A percentile compares a stretch with the other conserved stretches of the same genome.
Evolutionary conservation across 2,888 invertebrate species (phyloP).

Genomic region (Sminthurides aquaticus): DNA sequence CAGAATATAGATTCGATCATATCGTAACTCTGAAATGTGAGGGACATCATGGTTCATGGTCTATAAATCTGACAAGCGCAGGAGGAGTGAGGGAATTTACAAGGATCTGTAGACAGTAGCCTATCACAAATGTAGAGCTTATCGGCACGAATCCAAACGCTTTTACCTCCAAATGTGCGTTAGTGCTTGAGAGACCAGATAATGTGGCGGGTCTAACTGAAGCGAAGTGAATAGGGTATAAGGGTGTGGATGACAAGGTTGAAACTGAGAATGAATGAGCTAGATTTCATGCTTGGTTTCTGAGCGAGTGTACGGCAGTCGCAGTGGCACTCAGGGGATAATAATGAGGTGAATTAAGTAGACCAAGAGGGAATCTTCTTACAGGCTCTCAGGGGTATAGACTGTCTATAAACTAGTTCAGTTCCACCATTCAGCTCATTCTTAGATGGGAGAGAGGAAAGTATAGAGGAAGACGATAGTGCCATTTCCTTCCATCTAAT

Average conservation of each 20-base stretch:
- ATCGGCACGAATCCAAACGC: no score
- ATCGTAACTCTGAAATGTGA: no score
- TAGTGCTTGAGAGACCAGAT: no score
- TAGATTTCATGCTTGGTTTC: slow-evolving; percentile 4
- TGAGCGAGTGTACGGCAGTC: neutral
- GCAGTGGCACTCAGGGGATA: neutral
- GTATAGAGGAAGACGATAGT: neutral
- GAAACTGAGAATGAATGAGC: neutral
- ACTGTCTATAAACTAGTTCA: slow-evolving; percentile 43
- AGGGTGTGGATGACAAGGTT: neutral
- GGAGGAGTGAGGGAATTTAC: no score
- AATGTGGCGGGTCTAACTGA: no score
- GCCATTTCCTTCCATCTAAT: neutral
- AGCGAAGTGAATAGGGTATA: no score
- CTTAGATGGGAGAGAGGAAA: neutral
- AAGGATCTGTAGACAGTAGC: no score
- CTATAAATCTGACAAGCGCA: no score
- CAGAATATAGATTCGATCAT: no score
- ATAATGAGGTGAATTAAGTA: slow-evolving; percentile 22
- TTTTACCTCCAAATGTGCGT: no score
- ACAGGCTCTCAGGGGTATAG: slow-evolving; percentile 27
- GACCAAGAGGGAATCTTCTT: slow-evolving; percentile 9
- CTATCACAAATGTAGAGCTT: no score
- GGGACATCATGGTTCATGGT: no score
- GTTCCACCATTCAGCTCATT: slow-evolving; percentile 24